These are phyloP conservation scores for Hydraecia micacea DNA, from an alignment of 2,888 invertebrate species.

Conservation along the genomic window DNA sequence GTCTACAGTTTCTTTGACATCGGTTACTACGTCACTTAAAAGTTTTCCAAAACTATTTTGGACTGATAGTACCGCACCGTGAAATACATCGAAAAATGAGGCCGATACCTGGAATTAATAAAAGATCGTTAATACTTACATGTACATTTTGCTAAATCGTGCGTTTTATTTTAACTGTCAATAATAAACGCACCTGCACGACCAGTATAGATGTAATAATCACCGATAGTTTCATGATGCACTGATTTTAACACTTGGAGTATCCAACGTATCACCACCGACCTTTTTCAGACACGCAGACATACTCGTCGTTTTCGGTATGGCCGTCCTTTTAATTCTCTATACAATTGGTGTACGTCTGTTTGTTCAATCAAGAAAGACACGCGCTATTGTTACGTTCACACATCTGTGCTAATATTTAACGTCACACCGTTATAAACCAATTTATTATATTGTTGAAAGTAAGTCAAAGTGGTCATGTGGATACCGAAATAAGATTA, in stretches of 20 bases:
- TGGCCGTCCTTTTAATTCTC: constrained; percentile 49
- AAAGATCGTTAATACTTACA: constrained; percentile 51
- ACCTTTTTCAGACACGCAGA: constrained; percentile 55
- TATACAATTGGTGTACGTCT: constrained; percentile 67
- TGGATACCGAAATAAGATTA: constrained; percentile 61
- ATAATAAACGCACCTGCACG: constrained; percentile 70
- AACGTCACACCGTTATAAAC: constrained; percentile 56
- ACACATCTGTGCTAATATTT: constrained; percentile 76
- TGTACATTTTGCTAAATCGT: constrained; percentile 5
- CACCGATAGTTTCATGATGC: constrained; percentile 70
- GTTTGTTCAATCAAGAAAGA: constrained; percentile 71
- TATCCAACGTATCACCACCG: constrained; percentile 56
- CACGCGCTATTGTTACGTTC: constrained; percentile 66
- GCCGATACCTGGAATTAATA: constrained; percentile 78
- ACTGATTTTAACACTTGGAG: constrained; percentile 57
- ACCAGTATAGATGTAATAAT: constrained; percentile 68
- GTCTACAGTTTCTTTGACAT: constrained; percentile 81
- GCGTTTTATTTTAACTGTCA: constrained; percentile 9
- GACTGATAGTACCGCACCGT: constrained; percentile 75
- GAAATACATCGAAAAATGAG: constrained; percentile 78
- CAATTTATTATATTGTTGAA: constrained; percentile 59
- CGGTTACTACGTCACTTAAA: constrained; percentile 79
- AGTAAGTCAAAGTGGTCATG: constrained; percentile 46
- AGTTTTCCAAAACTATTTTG: constrained; percentile 80
- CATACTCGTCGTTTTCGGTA: constrained; percentile 52